A percentile compares a stretch with the other conserved stretches of the same genome.
These are phyloP conservation scores for Microtus richardsoni DNA, from an alignment of 2,113 vertebrate species.

Conservation along the genomic window DNA sequence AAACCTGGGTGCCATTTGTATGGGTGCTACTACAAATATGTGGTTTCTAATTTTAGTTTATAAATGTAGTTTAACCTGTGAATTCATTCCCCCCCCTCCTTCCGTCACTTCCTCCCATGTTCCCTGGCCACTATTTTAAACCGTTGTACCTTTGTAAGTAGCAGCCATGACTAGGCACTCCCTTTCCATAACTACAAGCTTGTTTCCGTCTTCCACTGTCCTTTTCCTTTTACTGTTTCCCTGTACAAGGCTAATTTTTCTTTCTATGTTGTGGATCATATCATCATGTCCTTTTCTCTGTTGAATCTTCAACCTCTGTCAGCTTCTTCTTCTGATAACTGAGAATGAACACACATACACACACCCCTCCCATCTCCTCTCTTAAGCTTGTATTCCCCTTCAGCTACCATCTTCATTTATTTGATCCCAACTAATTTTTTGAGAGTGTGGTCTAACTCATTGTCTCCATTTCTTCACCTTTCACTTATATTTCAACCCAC, in stretches of 20 bases:
- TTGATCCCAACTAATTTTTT: slow-evolving; percentile 29
- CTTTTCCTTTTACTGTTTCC: neutral
- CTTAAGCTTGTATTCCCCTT: slow-evolving; percentile 45
- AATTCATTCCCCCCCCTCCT: neutral
- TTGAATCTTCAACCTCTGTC: slow-evolving; percentile 31
- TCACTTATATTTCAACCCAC: slow-evolving; percentile 7
- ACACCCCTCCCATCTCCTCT: neutral
- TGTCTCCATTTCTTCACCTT: slow-evolving; percentile 18
- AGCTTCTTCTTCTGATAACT: neutral
- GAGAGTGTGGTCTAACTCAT: slow-evolving; percentile 25
- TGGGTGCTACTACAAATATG: slow-evolving; percentile 22
- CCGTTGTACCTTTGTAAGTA: neutral
- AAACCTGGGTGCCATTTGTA: neutral
- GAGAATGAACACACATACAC: neutral
- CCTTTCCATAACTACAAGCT: neutral
- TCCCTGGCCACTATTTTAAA: slow-evolving; percentile 30
- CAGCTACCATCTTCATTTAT: slow-evolving; percentile 26
- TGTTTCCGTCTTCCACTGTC: neutral
- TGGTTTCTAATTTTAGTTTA: slow-evolving; percentile 55
- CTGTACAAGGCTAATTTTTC: neutral
- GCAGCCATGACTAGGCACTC: neutral
- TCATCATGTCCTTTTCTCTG: neutral
- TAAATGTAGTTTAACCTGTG: neutral
- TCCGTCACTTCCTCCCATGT: neutral
- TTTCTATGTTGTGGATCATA: slow-evolving; percentile 16